These are phyloP conservation scores for Lasioglossum baleicum DNA, from an alignment of 1,140 invertebrate species.

Conservation along the genomic window DNA sequence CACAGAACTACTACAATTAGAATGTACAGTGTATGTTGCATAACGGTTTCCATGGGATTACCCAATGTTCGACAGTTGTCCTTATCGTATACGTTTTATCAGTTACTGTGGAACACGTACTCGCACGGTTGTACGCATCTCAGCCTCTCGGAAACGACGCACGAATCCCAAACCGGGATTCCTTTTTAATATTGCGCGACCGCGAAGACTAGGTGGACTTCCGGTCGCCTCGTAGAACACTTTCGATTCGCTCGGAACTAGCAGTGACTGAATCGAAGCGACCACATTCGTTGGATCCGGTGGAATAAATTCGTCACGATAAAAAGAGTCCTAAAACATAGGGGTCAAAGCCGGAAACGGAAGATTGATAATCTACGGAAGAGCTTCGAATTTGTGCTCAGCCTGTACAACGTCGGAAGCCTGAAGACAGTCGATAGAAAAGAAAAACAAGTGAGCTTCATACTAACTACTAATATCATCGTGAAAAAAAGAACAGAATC, in stretches of 20 bases:
- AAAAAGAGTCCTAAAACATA: neutral
- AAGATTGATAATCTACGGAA: neutral
- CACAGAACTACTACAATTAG: neutral
- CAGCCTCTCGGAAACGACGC: neutral
- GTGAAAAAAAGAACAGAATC: neutral
- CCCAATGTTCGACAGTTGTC: neutral
- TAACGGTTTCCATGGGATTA: neutral
- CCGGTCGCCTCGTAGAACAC: neutral
- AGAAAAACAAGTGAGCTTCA: neutral
- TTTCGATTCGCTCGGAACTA: neutral
- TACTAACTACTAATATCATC: neutral
- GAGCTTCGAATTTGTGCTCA: conserved; percentile 6
- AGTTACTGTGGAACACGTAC: conserved; percentile 1
- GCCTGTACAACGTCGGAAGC: conserved; percentile 3
- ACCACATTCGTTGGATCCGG: neutral
- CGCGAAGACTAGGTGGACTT: neutral
- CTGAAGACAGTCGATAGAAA: neutral
- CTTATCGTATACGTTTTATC: conserved; percentile 16
- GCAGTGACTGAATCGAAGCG: neutral
- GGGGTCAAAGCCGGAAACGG: neutral
- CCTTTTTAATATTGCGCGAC: neutral
- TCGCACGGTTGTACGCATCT: neutral
- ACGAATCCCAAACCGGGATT: neutral
- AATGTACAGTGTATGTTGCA: neutral
- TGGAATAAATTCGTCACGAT: neutral